phyloP scores from a whole-genome alignment of 2,797 vertebrate species.

The Varecia variegata region DNA sequence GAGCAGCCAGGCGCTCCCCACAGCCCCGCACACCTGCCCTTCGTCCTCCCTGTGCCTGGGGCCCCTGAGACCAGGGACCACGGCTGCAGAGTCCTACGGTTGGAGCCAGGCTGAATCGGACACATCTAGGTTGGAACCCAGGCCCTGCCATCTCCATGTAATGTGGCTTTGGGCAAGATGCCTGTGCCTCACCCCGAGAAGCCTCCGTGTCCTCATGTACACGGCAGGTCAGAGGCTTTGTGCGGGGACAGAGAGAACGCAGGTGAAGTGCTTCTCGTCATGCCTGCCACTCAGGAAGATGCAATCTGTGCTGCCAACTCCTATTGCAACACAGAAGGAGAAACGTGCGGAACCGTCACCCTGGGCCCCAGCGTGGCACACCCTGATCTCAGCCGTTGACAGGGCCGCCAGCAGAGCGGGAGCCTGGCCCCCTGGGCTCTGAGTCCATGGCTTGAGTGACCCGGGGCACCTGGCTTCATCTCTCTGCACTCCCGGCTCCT shows the following conservation, averaged over 20 bases:
- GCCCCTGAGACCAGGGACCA: conserved; percentile 37
- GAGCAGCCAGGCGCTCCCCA: not conserved
- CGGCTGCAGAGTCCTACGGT: not conserved
- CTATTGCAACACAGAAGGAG: not conserved
- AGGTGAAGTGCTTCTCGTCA: not conserved
- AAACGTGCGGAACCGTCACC: accelerated
- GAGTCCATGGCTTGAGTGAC: not conserved
- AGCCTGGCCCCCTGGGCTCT: not conserved
- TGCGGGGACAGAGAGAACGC: no score
- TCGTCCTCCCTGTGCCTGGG: not conserved
- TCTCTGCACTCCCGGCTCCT: not conserved
- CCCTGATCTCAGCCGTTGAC: not conserved
- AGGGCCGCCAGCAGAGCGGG: not conserved
- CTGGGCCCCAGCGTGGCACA: accelerated
- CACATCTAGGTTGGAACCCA: not conserved
- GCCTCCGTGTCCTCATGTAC: conserved; percentile 21
- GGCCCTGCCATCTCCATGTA: conserved; percentile 51
- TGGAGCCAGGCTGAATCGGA: conserved; percentile 50
- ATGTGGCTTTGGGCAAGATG: conserved; percentile 61
- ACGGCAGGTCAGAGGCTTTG: not conserved
- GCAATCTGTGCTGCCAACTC: not conserved
- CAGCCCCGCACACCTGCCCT: no score
- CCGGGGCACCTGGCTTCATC: not conserved
- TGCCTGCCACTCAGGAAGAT: accelerated
- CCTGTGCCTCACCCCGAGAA: not conserved